phyloP scores from a whole-genome alignment of 2,113 vertebrate species.

The Antechinus flavipes region DNA sequence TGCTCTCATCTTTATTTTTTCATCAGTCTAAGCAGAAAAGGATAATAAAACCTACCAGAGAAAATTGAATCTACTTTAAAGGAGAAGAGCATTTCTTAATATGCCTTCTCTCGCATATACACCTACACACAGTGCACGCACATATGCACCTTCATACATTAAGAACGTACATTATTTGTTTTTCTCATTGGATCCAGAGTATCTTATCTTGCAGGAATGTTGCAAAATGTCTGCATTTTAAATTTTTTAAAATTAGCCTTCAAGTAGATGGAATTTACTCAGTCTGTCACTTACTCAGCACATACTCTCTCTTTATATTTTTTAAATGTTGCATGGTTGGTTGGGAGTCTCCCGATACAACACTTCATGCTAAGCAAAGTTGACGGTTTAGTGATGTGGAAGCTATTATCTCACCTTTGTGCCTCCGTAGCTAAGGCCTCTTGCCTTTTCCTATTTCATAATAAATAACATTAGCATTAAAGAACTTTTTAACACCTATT shows the following conservation, averaged over 20 bases:
- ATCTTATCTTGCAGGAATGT: constrained; percentile 71
- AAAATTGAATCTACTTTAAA: neutral
- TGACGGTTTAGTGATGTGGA: constrained; percentile 90
- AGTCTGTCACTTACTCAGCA: constrained; percentile 84
- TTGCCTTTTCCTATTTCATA: constrained; percentile 86
- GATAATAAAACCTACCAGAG: neutral
- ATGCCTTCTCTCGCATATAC: neutral
- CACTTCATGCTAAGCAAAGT: constrained; percentile 86
- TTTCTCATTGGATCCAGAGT: constrained; percentile 62
- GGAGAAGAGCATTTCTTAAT: constrained; percentile 56
- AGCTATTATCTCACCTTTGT: constrained; percentile 94
- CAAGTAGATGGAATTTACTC: constrained; percentile 80
- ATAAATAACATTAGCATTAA: constrained; percentile 87
- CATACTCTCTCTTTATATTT: constrained; percentile 84
- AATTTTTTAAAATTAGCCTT: constrained; percentile 75
- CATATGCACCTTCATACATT: neutral
- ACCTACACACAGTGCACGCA: too few species aligned
- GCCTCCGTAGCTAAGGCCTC: constrained; percentile 87
- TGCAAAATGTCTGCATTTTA: constrained; percentile 67
- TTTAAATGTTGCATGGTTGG: constrained; percentile 82
- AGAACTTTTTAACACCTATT: constrained; percentile 90
- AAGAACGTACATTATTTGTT: constrained; percentile 52
- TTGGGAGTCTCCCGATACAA: constrained; percentile 83
- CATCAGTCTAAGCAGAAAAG: neutral
- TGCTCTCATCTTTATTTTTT: neutral